Evolutionary conservation across 2,888 invertebrate species (phyloP).

Genomic region (Lumbricus terrestris): DNA sequence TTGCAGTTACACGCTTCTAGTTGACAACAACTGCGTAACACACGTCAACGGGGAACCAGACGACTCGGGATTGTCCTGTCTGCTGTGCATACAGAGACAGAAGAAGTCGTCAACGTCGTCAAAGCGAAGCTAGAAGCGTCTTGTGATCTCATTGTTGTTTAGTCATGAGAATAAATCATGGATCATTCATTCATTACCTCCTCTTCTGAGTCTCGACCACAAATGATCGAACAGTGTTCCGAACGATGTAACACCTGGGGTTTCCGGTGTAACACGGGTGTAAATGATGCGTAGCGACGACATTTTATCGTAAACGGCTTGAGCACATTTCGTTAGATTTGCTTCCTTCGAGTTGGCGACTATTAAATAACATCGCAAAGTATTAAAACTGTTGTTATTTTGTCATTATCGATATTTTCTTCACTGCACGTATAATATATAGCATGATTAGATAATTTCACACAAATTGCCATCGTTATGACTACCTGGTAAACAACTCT

Average conservation of each 20-base stretch:
- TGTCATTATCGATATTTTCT: not conserved
- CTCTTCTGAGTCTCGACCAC: not conserved
- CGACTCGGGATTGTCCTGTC: conserved; percentile 85
- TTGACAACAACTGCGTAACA: conserved; percentile 75
- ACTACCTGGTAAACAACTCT: no score
- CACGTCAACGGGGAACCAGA: conserved; percentile 85
- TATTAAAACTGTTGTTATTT: not conserved
- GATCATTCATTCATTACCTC: not conserved
- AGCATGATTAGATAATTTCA: no score
- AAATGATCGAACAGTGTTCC: not conserved
- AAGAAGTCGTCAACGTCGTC: conserved; percentile 17
- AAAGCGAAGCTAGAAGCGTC: not conserved
- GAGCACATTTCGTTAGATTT: not conserved
- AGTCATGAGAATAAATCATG: not conserved
- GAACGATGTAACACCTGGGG: not conserved
- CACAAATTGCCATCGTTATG: no score
- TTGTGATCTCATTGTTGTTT: not conserved
- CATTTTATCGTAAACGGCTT: not conserved
- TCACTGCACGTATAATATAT: no score
- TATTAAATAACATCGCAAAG: not conserved
- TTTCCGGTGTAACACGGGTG: no score
- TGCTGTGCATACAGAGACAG: conserved; percentile 63
- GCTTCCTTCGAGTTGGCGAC: not conserved
- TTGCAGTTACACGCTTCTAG: conserved; percentile 76
- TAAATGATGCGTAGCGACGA: not conserved